Evolutionary conservation across 2,797 vertebrate species (phyloP).

Genomic region (Lagodon rhomboides): DNA sequence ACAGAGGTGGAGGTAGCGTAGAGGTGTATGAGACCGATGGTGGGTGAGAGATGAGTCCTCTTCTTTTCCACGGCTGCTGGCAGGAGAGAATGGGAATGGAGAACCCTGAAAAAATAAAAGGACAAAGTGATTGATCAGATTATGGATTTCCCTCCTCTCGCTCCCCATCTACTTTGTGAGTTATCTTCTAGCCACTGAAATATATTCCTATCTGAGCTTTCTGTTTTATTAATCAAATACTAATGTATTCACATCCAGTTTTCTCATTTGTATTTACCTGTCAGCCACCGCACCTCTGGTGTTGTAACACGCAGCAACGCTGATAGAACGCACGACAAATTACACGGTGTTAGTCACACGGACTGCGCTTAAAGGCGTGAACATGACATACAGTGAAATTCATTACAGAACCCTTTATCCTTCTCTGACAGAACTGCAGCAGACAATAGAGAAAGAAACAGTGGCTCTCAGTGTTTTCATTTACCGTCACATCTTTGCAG

Average conservation of each 20-base stretch:
- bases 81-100: slow-evolving; percentile 10
- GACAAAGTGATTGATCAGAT: slow-evolving; percentile 50
- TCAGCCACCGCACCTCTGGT: not conserved
- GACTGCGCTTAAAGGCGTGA: slow-evolving; percentile 34
- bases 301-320: slow-evolving; percentile 18
- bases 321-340: slow-evolving; percentile 33
- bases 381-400: slow-evolving; percentile 38
- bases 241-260: slow-evolving; percentile 3
- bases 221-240: slow-evolving; percentile 28
- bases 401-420: slow-evolving; percentile 22
- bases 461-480: slow-evolving; percentile 8
- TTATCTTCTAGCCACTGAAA: slow-evolving; percentile 4
- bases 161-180: not conserved
- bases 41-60: slow-evolving; percentile 40
- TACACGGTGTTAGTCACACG: slow-evolving; percentile 15
- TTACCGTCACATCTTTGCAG: not conserved
- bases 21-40: slow-evolving; percentile 55
- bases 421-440: slow-evolving; percentile 10
- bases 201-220: slow-evolving; percentile 16
- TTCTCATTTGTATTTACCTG: slow-evolving; percentile 38
- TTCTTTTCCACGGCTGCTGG: slow-evolving; percentile 32
- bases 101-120: slow-evolving; percentile 36
- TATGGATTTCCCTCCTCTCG: slow-evolving; percentile 29
- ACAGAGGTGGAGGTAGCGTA: slow-evolving; percentile 32
- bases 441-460: not conserved